These are phyloP conservation scores for Drosophila hamatofila DNA, from an alignment of 2,888 invertebrate genomes.

Conservation along the genomic window DNA sequence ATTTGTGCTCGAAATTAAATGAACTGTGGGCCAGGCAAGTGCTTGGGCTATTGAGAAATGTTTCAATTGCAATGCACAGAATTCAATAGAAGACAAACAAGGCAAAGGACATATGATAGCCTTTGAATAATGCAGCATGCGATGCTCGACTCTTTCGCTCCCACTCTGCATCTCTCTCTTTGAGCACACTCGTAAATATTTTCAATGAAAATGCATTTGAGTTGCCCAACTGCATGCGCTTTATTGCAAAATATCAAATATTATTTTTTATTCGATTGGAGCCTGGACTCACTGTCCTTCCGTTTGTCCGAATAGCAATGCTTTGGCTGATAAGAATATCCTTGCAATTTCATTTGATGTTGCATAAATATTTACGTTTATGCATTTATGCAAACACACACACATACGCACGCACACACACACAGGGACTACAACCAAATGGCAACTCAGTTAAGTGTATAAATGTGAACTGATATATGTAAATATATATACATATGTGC, in stretches of 20 bases:
- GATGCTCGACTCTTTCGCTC: not conserved
- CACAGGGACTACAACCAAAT: conserved; percentile 23
- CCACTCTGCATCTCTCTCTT: not conserved
- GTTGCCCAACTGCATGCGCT: conserved; percentile 37
- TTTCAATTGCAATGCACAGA: conserved; percentile 5
- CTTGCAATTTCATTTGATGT: conserved; percentile 57
- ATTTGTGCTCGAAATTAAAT: conserved; percentile 3
- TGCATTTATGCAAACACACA: conserved; percentile 66
- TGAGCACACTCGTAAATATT: conserved; percentile 12
- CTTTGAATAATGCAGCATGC: conserved; percentile 11
- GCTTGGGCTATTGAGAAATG: conserved; percentile 10
- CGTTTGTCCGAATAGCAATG: conserved; percentile 7
- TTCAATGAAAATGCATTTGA: conserved; percentile 42
- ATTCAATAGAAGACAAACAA: conserved; percentile 11
- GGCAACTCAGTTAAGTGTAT: conserved; percentile 24
- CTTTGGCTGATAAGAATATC: conserved; percentile 30
- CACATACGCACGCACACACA: conserved; percentile 22
- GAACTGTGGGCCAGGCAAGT: conserved; percentile 1
- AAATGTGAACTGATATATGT: conserved; percentile 1
- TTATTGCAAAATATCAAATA: conserved; percentile 39
- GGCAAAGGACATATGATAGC: conserved; percentile 10
- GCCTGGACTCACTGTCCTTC: not conserved
- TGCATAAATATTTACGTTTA: conserved; percentile 73
- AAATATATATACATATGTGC: not conserved
- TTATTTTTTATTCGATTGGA: conserved; percentile 26